Percentiles rank a stretch among this genome's conserved stretches.
Evolutionary conservation across 2,113 vertebrate species (phyloP).

Genomic region (Labeo catla): DNA sequence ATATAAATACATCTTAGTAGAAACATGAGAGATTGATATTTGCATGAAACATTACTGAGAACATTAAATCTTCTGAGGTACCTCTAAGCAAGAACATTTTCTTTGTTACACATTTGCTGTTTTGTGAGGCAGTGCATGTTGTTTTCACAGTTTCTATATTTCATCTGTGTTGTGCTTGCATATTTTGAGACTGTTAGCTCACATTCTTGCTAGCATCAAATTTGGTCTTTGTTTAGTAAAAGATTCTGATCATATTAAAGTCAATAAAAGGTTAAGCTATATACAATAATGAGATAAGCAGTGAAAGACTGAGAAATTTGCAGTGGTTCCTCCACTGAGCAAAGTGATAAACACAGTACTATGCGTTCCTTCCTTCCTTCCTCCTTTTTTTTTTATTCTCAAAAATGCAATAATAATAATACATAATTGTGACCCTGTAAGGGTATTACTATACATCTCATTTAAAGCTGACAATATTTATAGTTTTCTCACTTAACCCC

Average conservation of each 20-base stretch:
- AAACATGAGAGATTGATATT: not conserved
- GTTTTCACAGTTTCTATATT: conserved; percentile 17
- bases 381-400: conserved; percentile 19
- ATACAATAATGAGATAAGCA: not conserved
- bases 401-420: conserved; percentile 57
- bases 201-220: conserved; percentile 43
- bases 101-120: not conserved
- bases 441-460: conserved; percentile 31
- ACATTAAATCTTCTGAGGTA: not conserved
- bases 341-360: not conserved
- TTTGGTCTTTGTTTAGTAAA: conserved; percentile 45
- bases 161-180: not conserved
- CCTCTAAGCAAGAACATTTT: not conserved
- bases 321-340: not conserved
- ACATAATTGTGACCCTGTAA: not conserved
- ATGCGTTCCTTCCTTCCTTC: conserved; percentile 13
- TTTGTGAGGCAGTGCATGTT: not conserved
- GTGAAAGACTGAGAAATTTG: not conserved
- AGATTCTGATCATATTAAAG: conserved; percentile 51
- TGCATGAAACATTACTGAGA: not conserved
- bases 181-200: not conserved
- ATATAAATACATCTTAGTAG: not conserved
- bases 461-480: conserved; percentile 22
- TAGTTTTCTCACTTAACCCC: not conserved
- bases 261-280: conserved; percentile 14